These are phyloP conservation scores for Drosophila limbata DNA, from an alignment of 2,888 invertebrate species.

Conservation along the genomic window DNA sequence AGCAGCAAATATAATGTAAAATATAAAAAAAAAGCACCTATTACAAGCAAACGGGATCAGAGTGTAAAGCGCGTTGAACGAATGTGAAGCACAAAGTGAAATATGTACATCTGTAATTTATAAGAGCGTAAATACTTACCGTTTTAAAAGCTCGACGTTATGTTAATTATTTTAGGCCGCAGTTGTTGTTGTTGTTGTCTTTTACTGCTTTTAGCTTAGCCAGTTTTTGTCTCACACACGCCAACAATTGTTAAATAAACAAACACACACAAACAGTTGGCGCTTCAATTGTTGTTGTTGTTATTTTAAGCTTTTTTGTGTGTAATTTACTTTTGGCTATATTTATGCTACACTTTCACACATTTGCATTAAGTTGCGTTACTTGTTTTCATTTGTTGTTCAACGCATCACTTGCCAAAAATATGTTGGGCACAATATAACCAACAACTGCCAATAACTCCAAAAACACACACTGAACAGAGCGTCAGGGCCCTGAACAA, in stretches of 20 bases:
- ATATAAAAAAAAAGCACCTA: constrained; percentile 18
- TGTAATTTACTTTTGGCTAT: constrained; percentile 45
- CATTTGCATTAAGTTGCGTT: constrained; percentile 74
- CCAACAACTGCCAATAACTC: constrained; percentile 34
- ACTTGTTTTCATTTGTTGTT: constrained; percentile 55
- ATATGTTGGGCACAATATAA: constrained; percentile 42
- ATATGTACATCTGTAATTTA: constrained; percentile 21
- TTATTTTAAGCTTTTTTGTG: constrained; percentile 20
- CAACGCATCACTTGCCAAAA: constrained; percentile 71
- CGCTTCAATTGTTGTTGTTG: constrained; percentile 18
- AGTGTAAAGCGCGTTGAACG: constrained; percentile 50
- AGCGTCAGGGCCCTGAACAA: constrained; percentile 14
- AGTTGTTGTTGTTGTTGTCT: constrained; percentile 23
- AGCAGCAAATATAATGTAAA: constrained; percentile 21
- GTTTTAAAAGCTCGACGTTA: constrained; percentile 59
- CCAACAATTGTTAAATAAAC: constrained; percentile 41
- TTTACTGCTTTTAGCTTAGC: constrained; percentile 21
- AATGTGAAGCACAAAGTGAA: constrained; percentile 23
- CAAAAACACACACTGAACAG: constrained; percentile 36
- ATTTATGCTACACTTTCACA: constrained; percentile 71
- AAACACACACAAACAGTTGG: constrained; percentile 27
- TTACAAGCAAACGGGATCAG: constrained; percentile 47
- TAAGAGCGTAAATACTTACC: constrained; percentile 58
- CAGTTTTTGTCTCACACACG: constrained; percentile 22
- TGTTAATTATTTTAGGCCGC: constrained; percentile 42